Evolutionary conservation across 64 coral and sea anemone genomes (phyloP).

Genomic region (Montipora cactus): DNA sequence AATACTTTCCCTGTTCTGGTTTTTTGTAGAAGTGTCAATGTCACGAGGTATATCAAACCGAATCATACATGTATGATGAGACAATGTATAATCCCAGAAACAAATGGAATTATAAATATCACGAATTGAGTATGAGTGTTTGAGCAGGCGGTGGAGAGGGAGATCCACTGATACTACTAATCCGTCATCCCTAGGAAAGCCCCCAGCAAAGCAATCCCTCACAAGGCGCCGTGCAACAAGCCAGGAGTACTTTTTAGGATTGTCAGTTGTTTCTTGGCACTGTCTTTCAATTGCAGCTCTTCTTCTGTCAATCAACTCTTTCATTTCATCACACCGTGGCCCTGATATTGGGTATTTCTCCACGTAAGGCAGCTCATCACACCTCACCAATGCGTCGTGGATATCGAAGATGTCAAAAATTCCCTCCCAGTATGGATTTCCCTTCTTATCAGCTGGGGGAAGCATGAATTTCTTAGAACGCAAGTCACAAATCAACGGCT

Average conservation of each 20-base stretch:
- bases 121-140: no score
- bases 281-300: neutral
- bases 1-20: no score
- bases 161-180: no score
- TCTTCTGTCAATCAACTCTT: neutral
- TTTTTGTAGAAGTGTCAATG: no score
- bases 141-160: no score
- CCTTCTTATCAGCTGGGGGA: neutral
- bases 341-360: neutral
- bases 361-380: neutral
- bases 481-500: no score
- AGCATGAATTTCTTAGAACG: neutral
- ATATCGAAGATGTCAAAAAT: neutral
- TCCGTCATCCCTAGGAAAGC: neutral
- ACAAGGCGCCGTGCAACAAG: conserved; percentile 19
- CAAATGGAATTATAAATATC: neutral
- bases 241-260: neutral
- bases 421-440: accelerated
- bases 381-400: neutral
- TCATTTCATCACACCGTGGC: neutral
- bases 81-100: no score
- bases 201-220: conserved; percentile 18
- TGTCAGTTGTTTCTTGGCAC: neutral
- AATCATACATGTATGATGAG: no score
- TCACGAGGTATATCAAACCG: no score